Conservation (phyloP, 2,888 invertebrate genomes). For the Drosophila nr. perissopoda region DNA sequence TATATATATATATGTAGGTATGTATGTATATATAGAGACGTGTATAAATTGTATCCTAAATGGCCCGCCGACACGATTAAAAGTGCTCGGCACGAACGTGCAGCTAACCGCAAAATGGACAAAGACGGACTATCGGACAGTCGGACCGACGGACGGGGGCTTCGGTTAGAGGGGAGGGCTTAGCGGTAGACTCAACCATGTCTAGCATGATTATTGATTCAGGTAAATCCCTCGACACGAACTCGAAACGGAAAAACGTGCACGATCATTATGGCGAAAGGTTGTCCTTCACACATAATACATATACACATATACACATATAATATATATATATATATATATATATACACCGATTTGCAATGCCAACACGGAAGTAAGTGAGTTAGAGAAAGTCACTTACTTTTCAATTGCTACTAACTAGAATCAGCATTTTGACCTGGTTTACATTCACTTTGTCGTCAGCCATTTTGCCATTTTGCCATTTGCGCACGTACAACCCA, state of each 20-base stretch:
- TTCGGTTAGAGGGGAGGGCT: too few relatives aligned
- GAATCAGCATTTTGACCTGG: conserved; percentile 45
- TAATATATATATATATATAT: not conserved
- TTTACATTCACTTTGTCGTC: conserved; percentile 46
- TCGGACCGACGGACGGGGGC: not conserved
- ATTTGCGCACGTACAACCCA: conserved; percentile 20
- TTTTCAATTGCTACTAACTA: conserved; percentile 5
- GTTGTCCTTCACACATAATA: conserved; percentile 55
- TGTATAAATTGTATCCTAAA: conserved; percentile 69
- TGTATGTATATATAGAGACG: conserved; percentile 24
- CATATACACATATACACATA: not conserved
- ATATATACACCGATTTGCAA: conserved; percentile 6
- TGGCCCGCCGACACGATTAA: conserved; percentile 60
- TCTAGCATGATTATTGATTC: conserved; percentile 62
- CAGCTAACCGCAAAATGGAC: conserved; percentile 60
- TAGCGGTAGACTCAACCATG: conserved; percentile 7
- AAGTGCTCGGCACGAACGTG: conserved; percentile 69
- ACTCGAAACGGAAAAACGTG: conserved; percentile 47
- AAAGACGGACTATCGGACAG: conserved; percentile 11
- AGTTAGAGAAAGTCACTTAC: conserved; percentile 25
- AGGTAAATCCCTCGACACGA: conserved; percentile 72
- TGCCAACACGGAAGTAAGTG: not conserved
- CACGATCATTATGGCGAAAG: conserved; percentile 47
- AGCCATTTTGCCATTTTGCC: conserved; percentile 1
- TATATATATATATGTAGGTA: conserved; percentile 1